These are phyloP conservation scores for Cyanoramphus novaezelandiae DNA, from an alignment of 2,113 vertebrate genomes.

Conservation along the genomic window DNA sequence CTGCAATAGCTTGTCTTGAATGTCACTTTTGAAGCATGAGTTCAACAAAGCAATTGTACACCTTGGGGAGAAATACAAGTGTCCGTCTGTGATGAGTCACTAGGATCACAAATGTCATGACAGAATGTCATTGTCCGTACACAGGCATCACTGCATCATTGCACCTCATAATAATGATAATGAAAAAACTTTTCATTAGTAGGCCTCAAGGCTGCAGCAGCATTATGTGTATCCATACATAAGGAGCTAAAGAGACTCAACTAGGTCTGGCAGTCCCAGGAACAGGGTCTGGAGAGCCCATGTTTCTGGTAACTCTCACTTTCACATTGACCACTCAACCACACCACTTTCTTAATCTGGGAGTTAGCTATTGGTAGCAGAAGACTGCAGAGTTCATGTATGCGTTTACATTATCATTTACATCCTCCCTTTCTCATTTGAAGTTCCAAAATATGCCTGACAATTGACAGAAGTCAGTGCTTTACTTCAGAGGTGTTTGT, in stretches of 20 bases:
- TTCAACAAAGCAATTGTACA: not conserved
- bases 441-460: not conserved
- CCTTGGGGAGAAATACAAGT: rapidly evolving
- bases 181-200: not conserved
- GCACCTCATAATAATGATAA: not conserved
- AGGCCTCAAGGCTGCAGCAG: not conserved
- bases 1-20: not conserved
- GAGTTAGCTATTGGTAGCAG: not conserved
- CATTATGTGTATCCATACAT: not conserved
- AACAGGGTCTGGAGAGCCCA: not conserved
- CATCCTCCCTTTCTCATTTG: not conserved
- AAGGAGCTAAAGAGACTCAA: not conserved
- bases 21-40: not conserved
- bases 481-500: not conserved
- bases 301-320: not conserved
- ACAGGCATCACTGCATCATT: not conserved
- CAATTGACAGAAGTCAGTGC: not conserved
- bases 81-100: not conserved
- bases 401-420: not conserved
- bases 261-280: not conserved
- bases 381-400: not conserved
- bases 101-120: not conserved
- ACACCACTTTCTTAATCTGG: not conserved
- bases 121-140: not conserved
- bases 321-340: not conserved